Percentiles rank a stretch among this genome's conserved stretches.
Evolutionary conservation across 2,888 invertebrate genomes (phyloP).

Genomic region (Drosophila melanocephala): DNA sequence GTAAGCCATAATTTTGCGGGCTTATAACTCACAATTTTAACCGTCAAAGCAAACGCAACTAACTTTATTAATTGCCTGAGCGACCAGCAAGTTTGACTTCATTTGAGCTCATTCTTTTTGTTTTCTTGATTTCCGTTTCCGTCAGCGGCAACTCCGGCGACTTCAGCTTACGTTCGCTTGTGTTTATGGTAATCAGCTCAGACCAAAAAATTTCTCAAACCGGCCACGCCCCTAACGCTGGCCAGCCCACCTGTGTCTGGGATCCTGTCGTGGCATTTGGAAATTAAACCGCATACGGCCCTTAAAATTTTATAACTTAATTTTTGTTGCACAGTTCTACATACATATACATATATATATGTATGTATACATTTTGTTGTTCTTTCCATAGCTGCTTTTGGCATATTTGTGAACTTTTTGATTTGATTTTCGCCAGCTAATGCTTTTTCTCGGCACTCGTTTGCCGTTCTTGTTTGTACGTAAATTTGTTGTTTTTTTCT

Average conservation of each 20-base stretch:
- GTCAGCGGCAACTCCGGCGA: conserved; percentile 30
- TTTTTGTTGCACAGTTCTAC: conserved; percentile 61
- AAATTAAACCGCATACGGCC: conserved; percentile 77
- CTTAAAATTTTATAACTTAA: conserved; percentile 81
- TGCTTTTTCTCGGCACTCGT: conserved; percentile 37
- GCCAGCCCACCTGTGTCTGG: conserved; percentile 63
- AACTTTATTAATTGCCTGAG: conserved; percentile 74
- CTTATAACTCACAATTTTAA: conserved; percentile 63
- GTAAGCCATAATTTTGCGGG: conserved; percentile 75
- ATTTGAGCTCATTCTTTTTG: conserved; percentile 78
- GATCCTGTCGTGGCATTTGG: conserved; percentile 70
- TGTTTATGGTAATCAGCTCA: conserved; percentile 76
- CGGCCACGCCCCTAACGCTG: conserved; percentile 47
- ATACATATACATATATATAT: background rate
- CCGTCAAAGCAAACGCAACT: conserved; percentile 69
- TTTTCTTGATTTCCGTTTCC: conserved; percentile 80
- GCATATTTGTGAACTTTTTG: conserved; percentile 81
- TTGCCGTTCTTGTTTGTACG: conserved; percentile 16
- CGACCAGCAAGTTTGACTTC: conserved; percentile 65
- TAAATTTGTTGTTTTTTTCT: background rate
- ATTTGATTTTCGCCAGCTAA: conserved; percentile 67
- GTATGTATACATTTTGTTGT: background rate
- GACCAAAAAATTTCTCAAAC: conserved; percentile 35
- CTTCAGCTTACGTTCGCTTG: conserved; percentile 40
- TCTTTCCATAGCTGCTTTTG: conserved; percentile 48